Conservation (phyloP, 2,797 vertebrate species). For the Rhinogobio ventralis region DNA sequence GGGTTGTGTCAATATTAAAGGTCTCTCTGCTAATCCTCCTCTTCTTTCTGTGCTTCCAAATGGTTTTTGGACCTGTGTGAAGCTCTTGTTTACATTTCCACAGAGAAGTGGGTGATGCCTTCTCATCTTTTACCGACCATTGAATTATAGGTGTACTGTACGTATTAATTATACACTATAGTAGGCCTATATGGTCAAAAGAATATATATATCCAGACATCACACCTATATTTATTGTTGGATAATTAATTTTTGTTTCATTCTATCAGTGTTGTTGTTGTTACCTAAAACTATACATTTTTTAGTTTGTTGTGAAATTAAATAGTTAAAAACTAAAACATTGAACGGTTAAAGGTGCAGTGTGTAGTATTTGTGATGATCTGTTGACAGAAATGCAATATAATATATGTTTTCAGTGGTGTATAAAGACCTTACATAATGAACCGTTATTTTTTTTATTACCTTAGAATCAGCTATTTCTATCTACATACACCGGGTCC, state of each 20-base stretch:
- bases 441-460: too few relatives aligned
- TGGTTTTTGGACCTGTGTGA: background rate
- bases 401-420: too few relatives aligned
- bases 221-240: background rate
- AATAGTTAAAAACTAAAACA: background rate
- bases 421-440: too few relatives aligned
- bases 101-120: background rate
- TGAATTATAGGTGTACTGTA: background rate
- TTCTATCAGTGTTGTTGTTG: background rate
- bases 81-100: background rate
- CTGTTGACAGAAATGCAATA: too few relatives aligned
- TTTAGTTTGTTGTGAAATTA: background rate
- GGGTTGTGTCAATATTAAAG: conserved; percentile 43
- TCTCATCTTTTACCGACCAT: too few relatives aligned
- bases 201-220: background rate
- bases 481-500: too few relatives aligned
- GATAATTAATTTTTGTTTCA: background rate
- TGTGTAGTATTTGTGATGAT: too few relatives aligned
- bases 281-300: background rate
- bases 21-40: conserved; percentile 29
- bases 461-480: too few relatives aligned
- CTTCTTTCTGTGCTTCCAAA: conserved; percentile 2
- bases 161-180: background rate
- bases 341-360: background rate
- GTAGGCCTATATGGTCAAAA: background rate